These are phyloP conservation scores for Arenaria interpres DNA, from an alignment of 2,113 vertebrate species.

Conservation along the genomic window DNA sequence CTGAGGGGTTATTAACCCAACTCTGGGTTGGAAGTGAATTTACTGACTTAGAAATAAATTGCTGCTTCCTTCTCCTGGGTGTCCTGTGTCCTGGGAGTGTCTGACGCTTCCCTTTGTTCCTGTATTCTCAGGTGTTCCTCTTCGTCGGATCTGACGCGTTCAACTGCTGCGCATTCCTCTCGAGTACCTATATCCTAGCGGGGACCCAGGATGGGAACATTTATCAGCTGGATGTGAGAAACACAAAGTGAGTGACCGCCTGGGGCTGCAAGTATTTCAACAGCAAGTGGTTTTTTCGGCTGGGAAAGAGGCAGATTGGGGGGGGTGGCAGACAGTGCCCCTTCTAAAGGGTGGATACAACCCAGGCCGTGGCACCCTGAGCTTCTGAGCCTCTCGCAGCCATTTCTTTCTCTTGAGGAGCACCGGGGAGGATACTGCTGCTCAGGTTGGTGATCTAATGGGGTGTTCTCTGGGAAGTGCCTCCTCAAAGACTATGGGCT, in stretches of 20 bases:
- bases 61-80: not conserved
- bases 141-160: slow-evolving; percentile 79
- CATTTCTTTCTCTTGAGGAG: not conserved
- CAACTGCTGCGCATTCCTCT: slow-evolving; percentile 82
- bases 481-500: not conserved
- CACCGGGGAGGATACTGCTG: too few relatives aligned
- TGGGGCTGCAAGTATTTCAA: not conserved
- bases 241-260: slow-evolving; percentile 67
- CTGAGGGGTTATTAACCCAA: not conserved
- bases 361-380: rapidly evolving
- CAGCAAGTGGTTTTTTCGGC: rapidly evolving
- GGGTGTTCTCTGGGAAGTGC: not conserved
- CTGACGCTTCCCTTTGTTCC: not conserved
- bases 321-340: not conserved
- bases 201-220: slow-evolving; percentile 82
- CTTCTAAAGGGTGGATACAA: not conserved
- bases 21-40: not conserved
- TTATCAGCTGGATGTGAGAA: slow-evolving; percentile 80
- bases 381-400: not conserved
- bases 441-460: not conserved
- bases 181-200: slow-evolving; percentile 74
- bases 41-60: not conserved
- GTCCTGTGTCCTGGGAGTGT: not conserved
- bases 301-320: not conserved
- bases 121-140: slow-evolving; percentile 72